Evolutionary conservation across 2,113 vertebrate genomes (phyloP).

Genomic region (Tychaedon coryphoeus): DNA sequence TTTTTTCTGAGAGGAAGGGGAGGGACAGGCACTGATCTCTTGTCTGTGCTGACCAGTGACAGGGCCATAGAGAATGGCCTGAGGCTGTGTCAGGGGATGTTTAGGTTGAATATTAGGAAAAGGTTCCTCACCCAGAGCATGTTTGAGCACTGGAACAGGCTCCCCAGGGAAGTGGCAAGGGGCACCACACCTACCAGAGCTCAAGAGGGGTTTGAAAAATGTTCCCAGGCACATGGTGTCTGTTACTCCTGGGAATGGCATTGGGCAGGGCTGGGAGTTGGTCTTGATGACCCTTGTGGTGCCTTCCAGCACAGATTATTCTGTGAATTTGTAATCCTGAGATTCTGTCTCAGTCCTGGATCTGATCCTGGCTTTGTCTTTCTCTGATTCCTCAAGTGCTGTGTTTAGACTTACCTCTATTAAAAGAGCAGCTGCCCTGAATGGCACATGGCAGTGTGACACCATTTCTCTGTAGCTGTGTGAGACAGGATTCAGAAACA

Average conservation of each 20-base stretch:
- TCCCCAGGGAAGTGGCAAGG: not conserved
- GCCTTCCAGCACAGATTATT: not conserved
- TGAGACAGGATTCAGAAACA: not conserved
- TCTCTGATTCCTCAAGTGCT: not conserved
- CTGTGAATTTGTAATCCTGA: not conserved
- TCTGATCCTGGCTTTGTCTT: not conserved
- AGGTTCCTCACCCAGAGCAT: not conserved
- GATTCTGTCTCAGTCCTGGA: not conserved
- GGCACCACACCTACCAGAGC: not conserved
- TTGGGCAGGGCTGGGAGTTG: not conserved
- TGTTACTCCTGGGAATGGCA: not conserved
- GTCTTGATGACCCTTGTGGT: not conserved
- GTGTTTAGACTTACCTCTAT: not conserved
- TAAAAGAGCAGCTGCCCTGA: not conserved
- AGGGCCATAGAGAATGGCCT: not conserved
- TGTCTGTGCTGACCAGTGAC: not conserved
- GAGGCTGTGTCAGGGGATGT: not conserved
- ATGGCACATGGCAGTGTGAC: not conserved
- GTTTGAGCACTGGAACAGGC: not conserved
- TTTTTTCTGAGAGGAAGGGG: not conserved
- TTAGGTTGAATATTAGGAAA: not conserved
- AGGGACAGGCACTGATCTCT: not conserved
- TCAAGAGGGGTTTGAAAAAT: not conserved
- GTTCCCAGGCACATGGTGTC: not conserved
- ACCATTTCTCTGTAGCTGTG: not conserved